These are phyloP conservation scores for Thyatira batis DNA, from an alignment of 2,888 invertebrate species.

Conservation along the genomic window DNA sequence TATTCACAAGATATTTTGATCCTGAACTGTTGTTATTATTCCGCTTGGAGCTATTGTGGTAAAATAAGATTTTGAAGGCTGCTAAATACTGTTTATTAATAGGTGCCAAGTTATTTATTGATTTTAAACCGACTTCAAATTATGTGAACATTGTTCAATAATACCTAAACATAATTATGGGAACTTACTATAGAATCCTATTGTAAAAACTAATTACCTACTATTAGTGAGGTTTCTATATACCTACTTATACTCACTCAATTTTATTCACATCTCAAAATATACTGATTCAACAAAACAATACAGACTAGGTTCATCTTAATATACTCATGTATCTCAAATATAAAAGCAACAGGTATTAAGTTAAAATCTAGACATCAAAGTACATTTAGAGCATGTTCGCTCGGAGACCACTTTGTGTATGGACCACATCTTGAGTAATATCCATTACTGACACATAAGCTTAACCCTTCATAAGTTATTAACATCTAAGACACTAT, in stretches of 20 bases:
- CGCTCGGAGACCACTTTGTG: slow-evolving; percentile 49
- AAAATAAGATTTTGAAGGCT: too few relatives aligned
- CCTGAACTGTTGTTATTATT: neutral
- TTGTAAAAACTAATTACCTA: too few relatives aligned
- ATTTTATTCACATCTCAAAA: too few relatives aligned
- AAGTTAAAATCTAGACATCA: slow-evolving; percentile 46
- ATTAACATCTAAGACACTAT: slow-evolving; percentile 71
- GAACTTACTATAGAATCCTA: too few relatives aligned
- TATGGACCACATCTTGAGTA: slow-evolving; percentile 57
- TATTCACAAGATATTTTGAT: neutral
- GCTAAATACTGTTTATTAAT: neutral
- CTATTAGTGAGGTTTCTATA: too few relatives aligned
- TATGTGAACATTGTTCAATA: neutral
- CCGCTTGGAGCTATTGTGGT: neutral
- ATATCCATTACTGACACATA: slow-evolving; percentile 64
- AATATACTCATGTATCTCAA: too few relatives aligned
- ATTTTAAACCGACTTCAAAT: too few relatives aligned
- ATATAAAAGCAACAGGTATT: slow-evolving; percentile 31
- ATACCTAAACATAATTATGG: too few relatives aligned
- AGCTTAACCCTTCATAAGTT: slow-evolving; percentile 67
- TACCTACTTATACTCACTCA: too few relatives aligned
- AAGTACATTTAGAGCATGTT: slow-evolving; percentile 53
- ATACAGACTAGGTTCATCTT: too few relatives aligned
- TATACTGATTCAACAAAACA: too few relatives aligned
- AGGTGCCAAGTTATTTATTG: neutral